phyloP scores from a whole-genome alignment of 1,140 invertebrate genomes.

The Cydia amplana region DNA sequence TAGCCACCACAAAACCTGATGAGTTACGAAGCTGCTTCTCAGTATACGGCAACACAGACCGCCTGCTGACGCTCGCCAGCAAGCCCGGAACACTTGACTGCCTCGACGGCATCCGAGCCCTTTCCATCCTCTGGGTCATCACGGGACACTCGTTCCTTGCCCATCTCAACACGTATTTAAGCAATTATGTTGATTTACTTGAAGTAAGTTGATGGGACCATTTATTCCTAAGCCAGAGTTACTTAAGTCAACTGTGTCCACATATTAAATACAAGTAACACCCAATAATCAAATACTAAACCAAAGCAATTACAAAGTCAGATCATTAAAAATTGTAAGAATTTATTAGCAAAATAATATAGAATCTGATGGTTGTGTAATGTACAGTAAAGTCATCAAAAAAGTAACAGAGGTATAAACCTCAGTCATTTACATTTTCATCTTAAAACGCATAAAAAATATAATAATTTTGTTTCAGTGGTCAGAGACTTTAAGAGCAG shows the following conservation, averaged over 20 bases:
- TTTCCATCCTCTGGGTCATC: slow-evolving; percentile 85
- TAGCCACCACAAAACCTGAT: not conserved
- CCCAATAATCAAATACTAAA: no score
- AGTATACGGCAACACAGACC: slow-evolving; percentile 57
- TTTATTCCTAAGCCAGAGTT: no score
- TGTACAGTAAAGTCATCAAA: no score
- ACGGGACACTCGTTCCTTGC: slow-evolving; percentile 76
- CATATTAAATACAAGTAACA: no score
- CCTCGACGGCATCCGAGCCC: slow-evolving; percentile 80
- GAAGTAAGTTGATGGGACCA: slow-evolving; percentile 40
- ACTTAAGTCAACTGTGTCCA: no score
- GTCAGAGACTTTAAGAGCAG: slow-evolving; percentile 41
- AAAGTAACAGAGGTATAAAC: no score
- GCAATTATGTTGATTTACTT: slow-evolving; percentile 43
- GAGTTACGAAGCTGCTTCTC: slow-evolving; percentile 48
- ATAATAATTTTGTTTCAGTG: slow-evolving; percentile 49
- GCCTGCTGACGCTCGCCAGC: slow-evolving; percentile 49
- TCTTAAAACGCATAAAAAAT: no score
- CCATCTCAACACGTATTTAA: slow-evolving; percentile 33
- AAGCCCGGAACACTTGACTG: slow-evolving; percentile 65
- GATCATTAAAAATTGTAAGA: no score
- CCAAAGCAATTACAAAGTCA: no score
- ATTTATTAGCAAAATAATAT: no score
- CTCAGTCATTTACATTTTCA: no score
- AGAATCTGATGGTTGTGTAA: no score